Evolutionary conservation across 53 echinoderm and acorn worm genomes (phyloP), one percentile per base, ranked within the genome.

Genomic region (Arbacia lixula): DNA sequence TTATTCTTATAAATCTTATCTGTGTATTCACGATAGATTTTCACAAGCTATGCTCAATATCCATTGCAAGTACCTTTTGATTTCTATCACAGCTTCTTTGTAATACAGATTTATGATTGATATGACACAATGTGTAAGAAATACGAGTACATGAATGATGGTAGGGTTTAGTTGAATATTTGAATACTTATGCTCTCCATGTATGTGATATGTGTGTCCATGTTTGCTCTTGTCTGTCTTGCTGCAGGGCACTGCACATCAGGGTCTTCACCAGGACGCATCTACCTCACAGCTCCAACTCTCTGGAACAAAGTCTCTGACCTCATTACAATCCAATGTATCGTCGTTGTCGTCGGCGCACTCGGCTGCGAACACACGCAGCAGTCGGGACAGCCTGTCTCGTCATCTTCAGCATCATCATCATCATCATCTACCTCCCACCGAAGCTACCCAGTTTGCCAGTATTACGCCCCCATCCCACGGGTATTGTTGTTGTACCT

Each of bases 341-440:
- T 63, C 82, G 20, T 81, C 27, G 31, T 29, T 29, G 21, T 20
- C 21, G 5, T 20, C 10, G 57, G 21, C 21, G 12, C 57, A 5
- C 21, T 12, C 21, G 21, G 57, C 57, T 38, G 21, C 58, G 0
- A 77, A 58, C 60, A 58, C 33, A 42, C 12, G 34, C 25, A 78
- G 60, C 40, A 78, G 78, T 78, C 57, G 56, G 22, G 60, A 58
- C 26, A 78, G 60, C 21, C n/a, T n/a, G n/a, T n/a, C n/a, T n/a
- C n/a, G n/a, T n/a, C 8, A 46, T 10, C 46, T 46, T 46, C 14
- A 14, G 46, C 46, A 46, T 10, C 46, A 14, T 46, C 46, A 56
- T 56, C 12, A 36, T 57, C 43, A 56, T 77, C 9, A 42, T 31
- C 82, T 81, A 81, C 82, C 82, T 81, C 82, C 82, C 82, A 81